Conservation (phyloP, 2,888 invertebrate genomes). For the Aquatica leii region DNA sequence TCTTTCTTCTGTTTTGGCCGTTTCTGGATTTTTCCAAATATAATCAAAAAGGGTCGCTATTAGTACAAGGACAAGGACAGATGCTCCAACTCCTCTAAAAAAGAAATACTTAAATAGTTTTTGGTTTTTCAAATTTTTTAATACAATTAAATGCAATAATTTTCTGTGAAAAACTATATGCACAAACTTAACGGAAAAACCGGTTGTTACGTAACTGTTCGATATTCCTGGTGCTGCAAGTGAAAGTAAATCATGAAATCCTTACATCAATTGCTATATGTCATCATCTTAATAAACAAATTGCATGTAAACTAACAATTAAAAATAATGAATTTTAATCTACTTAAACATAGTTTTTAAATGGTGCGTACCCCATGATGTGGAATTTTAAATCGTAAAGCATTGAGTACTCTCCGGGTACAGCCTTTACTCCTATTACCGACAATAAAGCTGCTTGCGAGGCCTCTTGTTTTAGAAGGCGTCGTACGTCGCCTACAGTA, state of each 20-base stretch:
- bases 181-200: not conserved
- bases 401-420: constrained; percentile 74
- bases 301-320: too few species aligned
- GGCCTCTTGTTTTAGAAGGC: constrained; percentile 55
- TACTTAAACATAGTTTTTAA: too few species aligned
- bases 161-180: not conserved
- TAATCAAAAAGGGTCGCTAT: constrained; percentile 16
- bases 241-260: too few species aligned
- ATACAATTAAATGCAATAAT: not conserved
- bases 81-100: constrained; percentile 18
- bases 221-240: too few species aligned
- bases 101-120: not conserved
- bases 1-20: not conserved
- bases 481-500: constrained; percentile 63
- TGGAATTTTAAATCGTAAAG: constrained; percentile 72
- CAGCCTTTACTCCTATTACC: constrained; percentile 69
- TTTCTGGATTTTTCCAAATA: not conserved
- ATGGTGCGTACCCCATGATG: constrained; percentile 66
- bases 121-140: too few species aligned
- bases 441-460: constrained; percentile 59
- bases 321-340: too few species aligned
- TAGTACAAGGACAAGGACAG: constrained; percentile 9
- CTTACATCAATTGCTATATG: too few species aligned
- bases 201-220: too few species aligned
- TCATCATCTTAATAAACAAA: too few species aligned